Evolutionary conservation across 2,113 vertebrate genomes (phyloP).

Genomic region (Daubentonia madagascariensis): DNA sequence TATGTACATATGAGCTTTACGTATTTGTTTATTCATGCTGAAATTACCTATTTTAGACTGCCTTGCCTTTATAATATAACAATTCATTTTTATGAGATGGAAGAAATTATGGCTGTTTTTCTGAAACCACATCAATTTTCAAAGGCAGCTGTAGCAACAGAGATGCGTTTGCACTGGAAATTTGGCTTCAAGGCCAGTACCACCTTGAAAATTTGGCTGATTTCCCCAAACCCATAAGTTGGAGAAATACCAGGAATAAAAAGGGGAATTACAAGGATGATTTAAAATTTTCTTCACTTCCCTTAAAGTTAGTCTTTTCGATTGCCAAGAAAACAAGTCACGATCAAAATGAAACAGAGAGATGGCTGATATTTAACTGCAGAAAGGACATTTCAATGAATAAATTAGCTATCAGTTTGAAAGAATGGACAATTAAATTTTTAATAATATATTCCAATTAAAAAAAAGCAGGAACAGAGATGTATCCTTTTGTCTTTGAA

Average conservation of each 20-base stretch:
- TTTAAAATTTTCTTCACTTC: slow-evolving; percentile 54
- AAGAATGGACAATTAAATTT: not conserved
- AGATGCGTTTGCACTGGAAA: slow-evolving; percentile 65
- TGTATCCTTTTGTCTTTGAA: not conserved
- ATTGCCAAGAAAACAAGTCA: slow-evolving; percentile 54
- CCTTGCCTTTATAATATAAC: not conserved
- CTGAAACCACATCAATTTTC: slow-evolving; percentile 62
- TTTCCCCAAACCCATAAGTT: slow-evolving; percentile 67
- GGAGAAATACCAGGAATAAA: slow-evolving; percentile 68
- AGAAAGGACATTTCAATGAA: not conserved
- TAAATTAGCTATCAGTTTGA: slow-evolving; percentile 7
- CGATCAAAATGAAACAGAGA: slow-evolving; percentile 30
- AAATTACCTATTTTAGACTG: not conserved
- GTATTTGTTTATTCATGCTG: not conserved
- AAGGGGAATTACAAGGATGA: slow-evolving; percentile 56
- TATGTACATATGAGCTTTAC: not conserved
- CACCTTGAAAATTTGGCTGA: slow-evolving; percentile 74
- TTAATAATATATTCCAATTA: not conserved
- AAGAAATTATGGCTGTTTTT: slow-evolving; percentile 54
- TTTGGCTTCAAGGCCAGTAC: slow-evolving; percentile 65
- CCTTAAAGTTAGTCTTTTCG: slow-evolving; percentile 32
- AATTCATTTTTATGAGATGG: slow-evolving; percentile 51
- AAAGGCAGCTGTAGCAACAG: slow-evolving; percentile 61
- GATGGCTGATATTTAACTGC: not conserved
- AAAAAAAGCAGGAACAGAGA: not conserved